phyloP scores from a whole-genome alignment of 37 sponge, comb jelly and placozoan species.

The Cliona cf. orientalis region DNA sequence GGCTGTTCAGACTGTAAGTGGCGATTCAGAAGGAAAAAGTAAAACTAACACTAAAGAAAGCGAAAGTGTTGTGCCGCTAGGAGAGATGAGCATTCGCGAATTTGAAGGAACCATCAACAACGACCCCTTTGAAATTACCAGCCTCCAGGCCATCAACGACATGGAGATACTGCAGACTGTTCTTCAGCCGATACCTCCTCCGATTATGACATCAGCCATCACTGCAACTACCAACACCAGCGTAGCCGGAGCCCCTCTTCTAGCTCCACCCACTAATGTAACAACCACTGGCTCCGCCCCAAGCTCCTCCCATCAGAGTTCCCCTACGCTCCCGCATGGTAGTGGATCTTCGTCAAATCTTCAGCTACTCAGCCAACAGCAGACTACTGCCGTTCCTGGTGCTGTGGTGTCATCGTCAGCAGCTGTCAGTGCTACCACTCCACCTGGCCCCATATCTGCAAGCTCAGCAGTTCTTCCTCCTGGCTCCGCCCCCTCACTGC shows the following conservation, averaged over 20 bases:
- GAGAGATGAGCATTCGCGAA: conserved; percentile 54
- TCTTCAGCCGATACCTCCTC: conserved; percentile 20
- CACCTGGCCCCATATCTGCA: background rate
- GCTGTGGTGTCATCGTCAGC: no score
- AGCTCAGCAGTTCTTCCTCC: background rate
- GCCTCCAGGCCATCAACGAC: conserved; percentile 78
- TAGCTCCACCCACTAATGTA: no score
- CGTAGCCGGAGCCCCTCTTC: background rate
- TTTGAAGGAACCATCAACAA: conserved; percentile 35
- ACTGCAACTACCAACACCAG: background rate
- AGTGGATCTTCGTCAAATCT: no score
- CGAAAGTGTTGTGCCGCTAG: conserved; percentile 17
- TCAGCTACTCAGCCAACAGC: no score
- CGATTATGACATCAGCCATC: background rate
- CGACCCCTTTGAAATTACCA: conserved; percentile 79
- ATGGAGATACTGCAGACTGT: conserved; percentile 72
- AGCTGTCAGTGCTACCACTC: no score
- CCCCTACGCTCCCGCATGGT: no score
- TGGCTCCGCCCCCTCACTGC: background rate
- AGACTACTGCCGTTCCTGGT: no score
- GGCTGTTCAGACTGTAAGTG: background rate
- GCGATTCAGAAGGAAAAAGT: background rate
- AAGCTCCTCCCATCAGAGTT: no score
- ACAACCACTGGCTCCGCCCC: no score
- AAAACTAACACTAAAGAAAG: background rate